Conservation (phyloP, 2,113 vertebrate genomes). For the Falcunculus frontatus region DNA sequence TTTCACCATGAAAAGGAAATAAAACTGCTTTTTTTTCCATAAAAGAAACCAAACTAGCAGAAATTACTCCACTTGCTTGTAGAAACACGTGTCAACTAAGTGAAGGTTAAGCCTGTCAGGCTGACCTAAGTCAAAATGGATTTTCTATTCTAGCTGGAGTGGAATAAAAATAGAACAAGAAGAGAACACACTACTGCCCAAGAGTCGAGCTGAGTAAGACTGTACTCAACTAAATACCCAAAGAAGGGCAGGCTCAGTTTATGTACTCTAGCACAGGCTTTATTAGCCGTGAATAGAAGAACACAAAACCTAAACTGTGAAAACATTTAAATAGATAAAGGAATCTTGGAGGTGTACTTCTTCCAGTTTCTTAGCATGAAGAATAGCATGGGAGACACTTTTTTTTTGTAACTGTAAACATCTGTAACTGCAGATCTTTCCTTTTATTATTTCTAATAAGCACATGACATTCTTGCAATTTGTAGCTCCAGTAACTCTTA, state of each 20-base stretch:
- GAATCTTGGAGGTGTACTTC: neutral
- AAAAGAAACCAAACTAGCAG: neutral
- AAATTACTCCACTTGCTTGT: neutral
- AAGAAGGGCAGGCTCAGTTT: neutral
- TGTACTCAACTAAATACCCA: neutral
- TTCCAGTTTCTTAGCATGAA: neutral
- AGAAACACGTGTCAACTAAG: neutral
- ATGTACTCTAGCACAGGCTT: neutral
- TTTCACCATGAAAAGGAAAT: neutral
- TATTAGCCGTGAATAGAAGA: neutral
- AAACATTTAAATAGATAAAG: neutral
- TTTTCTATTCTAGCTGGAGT: neutral
- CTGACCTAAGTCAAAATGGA: neutral
- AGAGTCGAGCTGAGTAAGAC: neutral
- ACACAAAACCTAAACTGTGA: neutral
- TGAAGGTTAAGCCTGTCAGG: neutral
- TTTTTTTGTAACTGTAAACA: neutral
- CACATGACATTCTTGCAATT: neutral
- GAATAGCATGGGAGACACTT: rapidly evolving
- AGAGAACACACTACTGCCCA: neutral
- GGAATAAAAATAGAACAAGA: neutral
- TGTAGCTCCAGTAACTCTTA: neutral
- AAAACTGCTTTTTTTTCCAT: neutral
- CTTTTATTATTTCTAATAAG: neutral
- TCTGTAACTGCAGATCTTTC: neutral